Percentiles rank a stretch among this genome's conserved stretches.
phyloP scores from a whole-genome alignment of 2,797 vertebrate genomes.

The Emydoidea blandingii region DNA sequence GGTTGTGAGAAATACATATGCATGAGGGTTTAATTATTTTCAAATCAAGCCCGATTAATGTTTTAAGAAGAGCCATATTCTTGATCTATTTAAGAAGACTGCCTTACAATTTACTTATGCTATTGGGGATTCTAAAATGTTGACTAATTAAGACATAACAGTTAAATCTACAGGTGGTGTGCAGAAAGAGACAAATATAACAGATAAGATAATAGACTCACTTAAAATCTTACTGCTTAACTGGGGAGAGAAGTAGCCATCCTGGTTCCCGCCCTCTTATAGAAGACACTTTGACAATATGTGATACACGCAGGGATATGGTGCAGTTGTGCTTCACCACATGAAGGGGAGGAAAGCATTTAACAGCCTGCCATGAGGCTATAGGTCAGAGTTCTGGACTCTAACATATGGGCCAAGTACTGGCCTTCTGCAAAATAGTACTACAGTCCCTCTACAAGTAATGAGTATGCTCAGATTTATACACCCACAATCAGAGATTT shows the following conservation, averaged over 20 bases:
- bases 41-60: neutral
- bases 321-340: neutral
- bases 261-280: neutral
- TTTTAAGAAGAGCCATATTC: neutral
- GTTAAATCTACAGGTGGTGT: neutral
- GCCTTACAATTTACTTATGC: neutral
- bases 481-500: neutral
- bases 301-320: neutral
- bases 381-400: neutral
- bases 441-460: neutral
- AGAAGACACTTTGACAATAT: neutral
- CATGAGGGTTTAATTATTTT: neutral
- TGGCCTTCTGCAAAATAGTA: neutral
- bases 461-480: neutral
- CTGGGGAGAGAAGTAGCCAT: accelerated
- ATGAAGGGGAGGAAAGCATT: neutral
- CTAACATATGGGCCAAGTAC: neutral
- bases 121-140: neutral
- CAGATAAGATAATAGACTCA: neutral
- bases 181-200: neutral
- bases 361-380: neutral
- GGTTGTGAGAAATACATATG: neutral
- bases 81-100: slow-evolving; percentile 1
- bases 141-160: neutral
- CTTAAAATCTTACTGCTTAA: neutral